Evolutionary conservation across 1,140 invertebrate genomes (phyloP).

Genomic region (Papilio aristodemus): DNA sequence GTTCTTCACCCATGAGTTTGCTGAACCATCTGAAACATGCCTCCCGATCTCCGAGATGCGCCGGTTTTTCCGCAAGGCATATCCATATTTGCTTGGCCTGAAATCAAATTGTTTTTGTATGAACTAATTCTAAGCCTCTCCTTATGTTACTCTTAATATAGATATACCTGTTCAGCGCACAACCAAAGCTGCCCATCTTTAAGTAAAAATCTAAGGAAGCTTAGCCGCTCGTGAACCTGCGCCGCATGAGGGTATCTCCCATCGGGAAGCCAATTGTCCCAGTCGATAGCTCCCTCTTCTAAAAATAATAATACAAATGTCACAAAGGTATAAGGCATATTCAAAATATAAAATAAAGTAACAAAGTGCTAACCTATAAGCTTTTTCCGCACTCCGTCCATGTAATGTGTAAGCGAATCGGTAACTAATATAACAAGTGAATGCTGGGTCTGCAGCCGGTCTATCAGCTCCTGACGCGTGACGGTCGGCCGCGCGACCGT

Average conservation of each 20-base stretch:
- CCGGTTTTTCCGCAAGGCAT: constrained; percentile 95
- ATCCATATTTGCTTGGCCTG: constrained; percentile 97
- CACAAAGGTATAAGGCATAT: constrained; percentile 18
- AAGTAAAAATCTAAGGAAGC: constrained; percentile 94
- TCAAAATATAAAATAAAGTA: not conserved
- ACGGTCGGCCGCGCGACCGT: constrained; percentile 80
- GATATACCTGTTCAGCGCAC: constrained; percentile 90
- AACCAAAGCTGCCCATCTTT: constrained; percentile 98
- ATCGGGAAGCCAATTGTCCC: constrained; percentile 91
- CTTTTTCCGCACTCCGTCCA: constrained; percentile 89
- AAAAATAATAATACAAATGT: constrained; percentile 36
- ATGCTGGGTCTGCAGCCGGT: constrained; percentile 94
- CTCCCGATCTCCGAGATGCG: constrained; percentile 95
- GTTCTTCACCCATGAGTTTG: constrained; percentile 98
- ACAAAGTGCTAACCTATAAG: constrained; percentile 50
- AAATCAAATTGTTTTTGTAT: constrained; percentile 19
- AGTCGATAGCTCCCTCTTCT: constrained; percentile 88
- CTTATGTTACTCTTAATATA: not conserved
- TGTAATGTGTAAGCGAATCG: constrained; percentile 95
- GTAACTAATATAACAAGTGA: constrained; percentile 96
- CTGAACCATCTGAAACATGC: constrained; percentile 99
- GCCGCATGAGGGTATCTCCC: constrained; percentile 94
- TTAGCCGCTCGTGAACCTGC: constrained; percentile 96
- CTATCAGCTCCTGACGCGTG: constrained; percentile 89
- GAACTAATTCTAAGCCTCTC: not conserved